Conservation (phyloP, 1,140 invertebrate species). For the Panagrolaimus sp. region DNA sequence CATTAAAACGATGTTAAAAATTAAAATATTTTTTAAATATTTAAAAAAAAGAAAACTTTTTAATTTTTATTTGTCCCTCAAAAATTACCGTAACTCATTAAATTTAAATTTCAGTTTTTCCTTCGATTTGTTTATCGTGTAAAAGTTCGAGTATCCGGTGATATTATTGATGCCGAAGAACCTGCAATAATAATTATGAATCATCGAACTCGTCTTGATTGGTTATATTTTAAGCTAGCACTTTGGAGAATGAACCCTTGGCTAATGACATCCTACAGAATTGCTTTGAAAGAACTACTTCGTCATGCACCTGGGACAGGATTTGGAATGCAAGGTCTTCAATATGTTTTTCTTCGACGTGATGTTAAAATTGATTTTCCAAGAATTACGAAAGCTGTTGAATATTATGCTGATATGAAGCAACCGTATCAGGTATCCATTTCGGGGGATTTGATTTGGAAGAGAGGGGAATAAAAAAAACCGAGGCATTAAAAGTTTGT, state of each 20-base stretch:
- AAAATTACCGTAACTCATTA: too few relatives aligned
- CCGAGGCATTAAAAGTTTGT: too few relatives aligned
- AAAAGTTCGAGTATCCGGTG: constrained; percentile 71
- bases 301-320: constrained; percentile 72
- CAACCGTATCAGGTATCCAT: constrained; percentile 63
- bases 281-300: constrained; percentile 75
- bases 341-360: constrained; percentile 75
- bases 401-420: constrained; percentile 68
- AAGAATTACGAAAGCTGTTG: constrained; percentile 49
- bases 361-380: constrained; percentile 65
- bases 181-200: constrained; percentile 76
- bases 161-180: constrained; percentile 69
- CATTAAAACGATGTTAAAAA: too few relatives aligned
- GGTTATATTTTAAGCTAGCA: constrained; percentile 80
- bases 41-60: too few relatives aligned
- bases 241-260: constrained; percentile 71
- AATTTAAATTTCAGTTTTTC: constrained; percentile 59
- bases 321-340: constrained; percentile 80
- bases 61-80: constrained; percentile 41
- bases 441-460: too few relatives aligned
- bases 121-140: constrained; percentile 68
- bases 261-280: constrained; percentile 67
- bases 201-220: constrained; percentile 80
- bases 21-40: too few relatives aligned
- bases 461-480: constrained; percentile 9